These are phyloP conservation scores for Clunio marinus DNA, from an alignment of 2,888 invertebrate species.

Conservation along the genomic window DNA sequence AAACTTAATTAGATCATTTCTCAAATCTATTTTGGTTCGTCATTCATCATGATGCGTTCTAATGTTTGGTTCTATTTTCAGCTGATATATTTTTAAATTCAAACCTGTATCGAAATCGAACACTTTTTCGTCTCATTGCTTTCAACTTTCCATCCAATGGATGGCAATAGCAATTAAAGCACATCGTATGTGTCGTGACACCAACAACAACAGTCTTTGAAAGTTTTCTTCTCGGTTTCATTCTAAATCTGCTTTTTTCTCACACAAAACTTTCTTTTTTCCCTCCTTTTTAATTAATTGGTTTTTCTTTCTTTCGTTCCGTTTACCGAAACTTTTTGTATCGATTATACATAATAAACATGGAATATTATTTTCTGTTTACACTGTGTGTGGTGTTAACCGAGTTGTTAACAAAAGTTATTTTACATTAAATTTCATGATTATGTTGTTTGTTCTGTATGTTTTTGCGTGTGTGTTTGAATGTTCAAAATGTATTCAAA, in stretches of 20 bases:
- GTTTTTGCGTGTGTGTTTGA: neutral
- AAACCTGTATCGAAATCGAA: constrained; percentile 40
- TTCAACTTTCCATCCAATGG: neutral
- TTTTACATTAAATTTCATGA: no score
- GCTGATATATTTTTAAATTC: no score
- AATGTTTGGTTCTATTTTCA: no score
- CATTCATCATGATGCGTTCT: no score
- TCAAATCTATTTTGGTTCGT: no score
- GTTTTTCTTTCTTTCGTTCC: no score
- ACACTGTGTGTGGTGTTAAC: neutral
- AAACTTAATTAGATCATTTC: no score
- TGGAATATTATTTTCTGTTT: neutral
- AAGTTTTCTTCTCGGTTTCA: constrained; percentile 25
- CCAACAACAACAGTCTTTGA: constrained; percentile 6
- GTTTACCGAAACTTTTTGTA: neutral
- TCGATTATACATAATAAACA: constrained; percentile 8
- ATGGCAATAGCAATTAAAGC: constrained; percentile 32
- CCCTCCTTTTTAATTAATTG: constrained; percentile 6
- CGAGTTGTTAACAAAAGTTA: no score
- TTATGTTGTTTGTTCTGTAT: neutral
- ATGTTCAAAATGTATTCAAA: neutral
- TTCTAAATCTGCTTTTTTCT: neutral
- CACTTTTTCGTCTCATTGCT: constrained; percentile 33
- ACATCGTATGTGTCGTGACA: constrained; percentile 1
- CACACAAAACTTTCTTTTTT: neutral